phyloP scores from a whole-genome alignment of 2,888 invertebrate species.

The Dasypolia templi region DNA sequence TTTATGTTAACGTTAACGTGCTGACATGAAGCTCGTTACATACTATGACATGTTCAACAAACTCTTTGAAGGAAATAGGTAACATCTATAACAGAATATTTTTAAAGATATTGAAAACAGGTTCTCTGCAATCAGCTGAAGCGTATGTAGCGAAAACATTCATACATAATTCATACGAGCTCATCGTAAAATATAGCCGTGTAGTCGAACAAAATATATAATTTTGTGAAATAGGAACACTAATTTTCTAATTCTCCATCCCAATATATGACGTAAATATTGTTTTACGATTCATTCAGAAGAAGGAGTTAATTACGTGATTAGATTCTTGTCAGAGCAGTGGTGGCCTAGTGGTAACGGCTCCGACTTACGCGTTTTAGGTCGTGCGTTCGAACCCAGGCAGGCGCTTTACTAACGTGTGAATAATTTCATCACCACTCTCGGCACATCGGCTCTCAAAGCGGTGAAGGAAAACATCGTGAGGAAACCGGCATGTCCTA shows the following conservation, averaged over 20 bases:
- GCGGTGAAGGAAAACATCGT: no score
- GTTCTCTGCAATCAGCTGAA: constrained; percentile 5
- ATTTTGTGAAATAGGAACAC: neutral
- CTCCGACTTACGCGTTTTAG: no score
- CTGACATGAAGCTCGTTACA: neutral
- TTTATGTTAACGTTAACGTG: neutral
- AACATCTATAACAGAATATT: constrained; percentile 53
- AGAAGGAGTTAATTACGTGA: neutral
- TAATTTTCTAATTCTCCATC: neutral
- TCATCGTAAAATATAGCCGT: neutral
- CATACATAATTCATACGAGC: neutral
- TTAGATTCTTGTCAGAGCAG: constrained; percentile 9
- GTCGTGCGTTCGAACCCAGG: no score
- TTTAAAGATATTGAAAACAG: constrained; percentile 36
- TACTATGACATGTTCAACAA: neutral
- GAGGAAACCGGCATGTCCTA: no score
- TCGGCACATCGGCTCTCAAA: no score
- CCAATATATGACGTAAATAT: neutral
- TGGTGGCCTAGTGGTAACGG: no score
- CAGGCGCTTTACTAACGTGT: no score
- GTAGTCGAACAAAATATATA: neutral
- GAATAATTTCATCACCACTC: no score
- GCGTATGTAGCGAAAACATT: constrained; percentile 11
- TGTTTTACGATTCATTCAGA: neutral
- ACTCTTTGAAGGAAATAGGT: constrained; percentile 3